phyloP scores from a whole-genome alignment of 2,113 vertebrate genomes.

The Toxostoma redivivum region DNA sequence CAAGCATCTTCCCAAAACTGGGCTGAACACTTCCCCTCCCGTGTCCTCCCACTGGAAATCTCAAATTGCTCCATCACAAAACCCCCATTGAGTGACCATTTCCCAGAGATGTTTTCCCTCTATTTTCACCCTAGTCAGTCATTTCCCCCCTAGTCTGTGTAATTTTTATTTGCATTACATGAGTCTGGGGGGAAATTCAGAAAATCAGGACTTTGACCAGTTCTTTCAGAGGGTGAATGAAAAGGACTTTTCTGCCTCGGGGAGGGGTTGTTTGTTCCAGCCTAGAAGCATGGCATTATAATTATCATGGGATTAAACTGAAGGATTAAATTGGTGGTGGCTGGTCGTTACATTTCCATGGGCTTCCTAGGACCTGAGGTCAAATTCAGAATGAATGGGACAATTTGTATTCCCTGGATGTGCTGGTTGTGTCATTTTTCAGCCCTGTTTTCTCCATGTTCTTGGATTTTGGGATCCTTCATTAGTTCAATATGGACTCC shows the following conservation, averaged over 20 bases:
- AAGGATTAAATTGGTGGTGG: background rate
- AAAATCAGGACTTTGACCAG: background rate
- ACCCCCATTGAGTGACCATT: background rate
- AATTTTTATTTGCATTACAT: background rate
- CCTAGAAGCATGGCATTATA: background rate
- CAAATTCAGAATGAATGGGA: background rate
- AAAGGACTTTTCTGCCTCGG: background rate
- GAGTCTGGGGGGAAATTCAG: background rate
- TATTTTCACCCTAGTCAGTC: background rate
- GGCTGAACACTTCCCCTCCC: background rate
- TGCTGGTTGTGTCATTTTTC: fast-evolving
- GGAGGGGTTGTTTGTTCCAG: background rate
- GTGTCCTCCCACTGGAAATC: background rate
- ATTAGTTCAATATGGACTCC: fast-evolving
- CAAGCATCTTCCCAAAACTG: background rate
- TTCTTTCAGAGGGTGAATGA: background rate
- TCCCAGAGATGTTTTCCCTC: background rate
- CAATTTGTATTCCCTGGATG: background rate
- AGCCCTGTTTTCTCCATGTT: fast-evolving
- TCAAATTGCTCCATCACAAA: background rate
- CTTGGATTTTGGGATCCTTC: background rate
- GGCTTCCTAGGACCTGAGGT: background rate
- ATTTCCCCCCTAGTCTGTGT: background rate
- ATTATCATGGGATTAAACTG: background rate
- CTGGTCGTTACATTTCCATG: background rate